phyloP scores from a whole-genome alignment of 2,888 invertebrate genomes.

The Drosophila mimetica region DNA sequence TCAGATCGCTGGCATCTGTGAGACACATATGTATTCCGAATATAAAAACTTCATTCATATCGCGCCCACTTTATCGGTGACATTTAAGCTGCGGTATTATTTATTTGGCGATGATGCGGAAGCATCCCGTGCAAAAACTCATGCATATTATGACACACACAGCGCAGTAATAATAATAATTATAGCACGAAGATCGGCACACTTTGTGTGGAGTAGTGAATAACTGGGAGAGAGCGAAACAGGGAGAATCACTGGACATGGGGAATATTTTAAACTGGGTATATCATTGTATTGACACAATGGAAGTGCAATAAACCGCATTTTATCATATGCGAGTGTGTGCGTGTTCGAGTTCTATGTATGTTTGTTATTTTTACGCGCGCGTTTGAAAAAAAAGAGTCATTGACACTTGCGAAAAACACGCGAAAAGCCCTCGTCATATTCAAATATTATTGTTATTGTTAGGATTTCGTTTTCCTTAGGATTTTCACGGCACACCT shows the following conservation, averaged over 20 bases:
- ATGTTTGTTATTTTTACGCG: constrained; percentile 64
- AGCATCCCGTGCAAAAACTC: constrained; percentile 29
- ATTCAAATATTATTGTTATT: constrained; percentile 38
- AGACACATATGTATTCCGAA: constrained; percentile 13
- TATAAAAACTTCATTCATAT: constrained; percentile 40
- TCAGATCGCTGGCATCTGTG: constrained; percentile 23
- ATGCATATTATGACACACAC: constrained; percentile 44
- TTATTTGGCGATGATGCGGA: constrained; percentile 43
- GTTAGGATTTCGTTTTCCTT: constrained; percentile 28
- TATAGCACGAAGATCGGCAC: constrained; percentile 44
- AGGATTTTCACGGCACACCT: constrained; percentile 23
- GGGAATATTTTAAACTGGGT: neutral
- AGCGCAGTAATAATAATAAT: constrained; percentile 36
- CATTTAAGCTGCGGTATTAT: constrained; percentile 17
- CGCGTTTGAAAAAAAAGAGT: constrained; percentile 64
- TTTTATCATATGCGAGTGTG: constrained; percentile 44
- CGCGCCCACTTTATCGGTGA: constrained; percentile 33
- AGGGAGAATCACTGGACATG: constrained; percentile 2
- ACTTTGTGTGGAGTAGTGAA: constrained; percentile 35
- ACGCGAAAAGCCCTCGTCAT: constrained; percentile 19
- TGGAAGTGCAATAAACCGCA: constrained; percentile 74
- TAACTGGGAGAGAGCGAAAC: neutral
- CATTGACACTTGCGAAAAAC: constrained; percentile 64
- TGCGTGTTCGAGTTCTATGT: constrained; percentile 28
- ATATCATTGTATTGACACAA: constrained; percentile 58